A percentile compares a stretch with the other conserved stretches of the same genome.
Conservation (phyloP, 2,113 vertebrate genomes). For the Menura novaehollandiae region DNA sequence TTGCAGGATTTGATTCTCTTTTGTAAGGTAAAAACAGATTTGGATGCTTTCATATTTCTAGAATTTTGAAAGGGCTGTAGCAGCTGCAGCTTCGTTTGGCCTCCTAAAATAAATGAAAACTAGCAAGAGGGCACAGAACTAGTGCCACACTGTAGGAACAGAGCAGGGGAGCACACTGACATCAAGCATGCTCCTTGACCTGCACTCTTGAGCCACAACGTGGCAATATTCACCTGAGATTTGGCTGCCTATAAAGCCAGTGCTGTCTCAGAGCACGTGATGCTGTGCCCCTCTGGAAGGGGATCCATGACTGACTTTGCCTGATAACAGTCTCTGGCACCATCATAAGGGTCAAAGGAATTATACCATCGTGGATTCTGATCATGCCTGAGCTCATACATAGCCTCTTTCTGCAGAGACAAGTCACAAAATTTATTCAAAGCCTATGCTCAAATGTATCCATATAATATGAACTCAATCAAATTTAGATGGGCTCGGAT, state of each 20-base stretch:
- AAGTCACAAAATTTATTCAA: not conserved
- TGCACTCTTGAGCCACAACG: not conserved
- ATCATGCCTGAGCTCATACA: not conserved
- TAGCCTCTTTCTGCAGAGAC: not conserved
- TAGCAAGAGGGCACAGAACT: not conserved
- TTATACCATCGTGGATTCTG: not conserved
- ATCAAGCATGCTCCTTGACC: not conserved
- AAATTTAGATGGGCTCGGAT: not conserved
- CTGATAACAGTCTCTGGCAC: not conserved
- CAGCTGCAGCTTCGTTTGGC: not conserved
- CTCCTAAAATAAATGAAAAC: not conserved
- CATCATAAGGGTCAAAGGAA: not conserved
- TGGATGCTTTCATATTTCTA: not conserved
- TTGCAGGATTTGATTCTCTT: not conserved
- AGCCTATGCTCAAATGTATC: not conserved
- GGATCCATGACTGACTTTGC: not conserved
- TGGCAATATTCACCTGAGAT: not conserved
- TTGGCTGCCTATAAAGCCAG: not conserved
- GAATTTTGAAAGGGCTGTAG: not conserved
- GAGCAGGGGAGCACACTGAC: not conserved
- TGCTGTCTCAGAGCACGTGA: not conserved
- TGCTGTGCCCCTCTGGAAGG: not conserved
- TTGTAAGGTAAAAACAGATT: not conserved
- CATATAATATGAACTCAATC: not conserved
- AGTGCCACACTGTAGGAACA: not conserved